These are phyloP conservation scores for Pseudochirops cupreus DNA, from an alignment of 2,797 vertebrate genomes.

Conservation along the genomic window DNA sequence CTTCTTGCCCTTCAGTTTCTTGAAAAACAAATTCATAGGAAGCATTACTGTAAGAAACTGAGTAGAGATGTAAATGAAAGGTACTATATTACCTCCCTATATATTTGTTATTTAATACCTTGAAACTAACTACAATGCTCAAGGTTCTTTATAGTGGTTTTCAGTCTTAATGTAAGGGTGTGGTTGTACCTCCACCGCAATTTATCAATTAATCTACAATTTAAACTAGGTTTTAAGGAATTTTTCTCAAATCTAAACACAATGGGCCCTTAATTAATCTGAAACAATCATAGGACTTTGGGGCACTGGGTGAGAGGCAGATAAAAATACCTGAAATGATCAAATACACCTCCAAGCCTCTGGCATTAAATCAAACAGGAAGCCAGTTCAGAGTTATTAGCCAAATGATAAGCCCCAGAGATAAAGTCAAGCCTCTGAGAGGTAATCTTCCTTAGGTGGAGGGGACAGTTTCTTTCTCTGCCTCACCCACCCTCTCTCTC, in stretches of 20 bases:
- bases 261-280: background rate
- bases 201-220: background rate
- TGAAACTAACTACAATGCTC: background rate
- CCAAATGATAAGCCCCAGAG: background rate
- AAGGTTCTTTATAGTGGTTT: background rate
- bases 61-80: conserved; percentile 26
- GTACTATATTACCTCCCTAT: background rate
- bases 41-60: conserved; percentile 47
- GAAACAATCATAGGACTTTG: background rate
- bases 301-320: background rate
- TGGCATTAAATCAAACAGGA: background rate
- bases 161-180: background rate
- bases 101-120: background rate
- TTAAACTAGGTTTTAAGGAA: background rate
- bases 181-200: background rate
- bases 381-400: background rate
- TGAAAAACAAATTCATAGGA: conserved; percentile 67
- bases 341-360: background rate
- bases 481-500: background rate
- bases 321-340: background rate
- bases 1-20: conserved; percentile 81
- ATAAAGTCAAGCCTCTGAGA: background rate
- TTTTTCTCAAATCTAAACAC: background rate
- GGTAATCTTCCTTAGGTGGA: background rate
- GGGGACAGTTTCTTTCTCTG: background rate